These are phyloP conservation scores for Steinernema carpocapsae DNA, from an alignment of 2,888 invertebrate species.

Conservation along the genomic window DNA sequence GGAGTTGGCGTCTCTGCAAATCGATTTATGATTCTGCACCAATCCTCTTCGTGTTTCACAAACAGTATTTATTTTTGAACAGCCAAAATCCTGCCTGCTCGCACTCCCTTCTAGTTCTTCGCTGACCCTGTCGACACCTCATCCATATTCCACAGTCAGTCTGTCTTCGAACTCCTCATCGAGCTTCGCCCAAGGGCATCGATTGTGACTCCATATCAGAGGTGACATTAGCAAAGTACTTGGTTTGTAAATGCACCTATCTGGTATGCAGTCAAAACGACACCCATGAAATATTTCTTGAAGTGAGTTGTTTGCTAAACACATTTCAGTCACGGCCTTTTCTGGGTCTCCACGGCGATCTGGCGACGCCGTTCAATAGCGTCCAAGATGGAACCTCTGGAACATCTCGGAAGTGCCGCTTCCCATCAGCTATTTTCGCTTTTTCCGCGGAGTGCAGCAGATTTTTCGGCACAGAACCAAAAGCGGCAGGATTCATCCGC, in stretches of 20 bases:
- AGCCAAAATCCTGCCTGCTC: constrained; percentile 22
- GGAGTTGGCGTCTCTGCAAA: constrained; percentile 30
- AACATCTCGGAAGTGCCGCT: no score
- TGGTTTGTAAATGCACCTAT: constrained; percentile 30
- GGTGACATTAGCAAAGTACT: constrained; percentile 27
- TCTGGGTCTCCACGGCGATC: no score
- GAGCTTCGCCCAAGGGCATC: neutral
- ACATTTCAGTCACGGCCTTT: no score
- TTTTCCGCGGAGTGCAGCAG: no score
- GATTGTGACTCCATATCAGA: constrained; percentile 30
- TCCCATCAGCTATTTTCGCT: no score
- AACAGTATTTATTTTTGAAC: constrained; percentile 29
- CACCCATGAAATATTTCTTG: no score
- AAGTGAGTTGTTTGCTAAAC: no score
- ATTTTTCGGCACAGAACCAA: no score
- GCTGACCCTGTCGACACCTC: constrained; percentile 26
- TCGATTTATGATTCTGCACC: constrained; percentile 16
- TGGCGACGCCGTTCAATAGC: no score
- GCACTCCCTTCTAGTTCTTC: constrained; percentile 28
- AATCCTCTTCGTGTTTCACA: constrained; percentile 25
- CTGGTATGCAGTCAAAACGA: constrained; percentile 30
- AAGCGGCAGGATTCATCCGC: no score
- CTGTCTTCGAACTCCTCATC: constrained; percentile 1
- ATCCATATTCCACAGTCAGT: neutral
- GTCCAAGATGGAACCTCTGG: no score